These are phyloP conservation scores for Echiichthys vipera DNA, from an alignment of 2,797 vertebrate species.

Conservation along the genomic window DNA sequence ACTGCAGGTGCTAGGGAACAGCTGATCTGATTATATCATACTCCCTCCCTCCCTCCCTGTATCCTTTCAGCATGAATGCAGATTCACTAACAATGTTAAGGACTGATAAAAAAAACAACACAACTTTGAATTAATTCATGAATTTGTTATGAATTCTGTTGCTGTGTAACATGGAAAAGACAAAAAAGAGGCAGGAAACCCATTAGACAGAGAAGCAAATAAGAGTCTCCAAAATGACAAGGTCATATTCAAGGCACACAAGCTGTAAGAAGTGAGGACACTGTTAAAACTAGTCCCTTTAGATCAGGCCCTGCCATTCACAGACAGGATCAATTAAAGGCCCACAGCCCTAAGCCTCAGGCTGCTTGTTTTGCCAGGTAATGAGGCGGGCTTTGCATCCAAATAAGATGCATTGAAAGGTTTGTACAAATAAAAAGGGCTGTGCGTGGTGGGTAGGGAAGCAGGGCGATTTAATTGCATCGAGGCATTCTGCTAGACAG, in stretches of 20 bases:
- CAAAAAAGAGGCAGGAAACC: neutral
- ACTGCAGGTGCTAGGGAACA: constrained; percentile 32
- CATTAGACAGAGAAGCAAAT: constrained; percentile 39
- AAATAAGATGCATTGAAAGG: constrained; percentile 62
- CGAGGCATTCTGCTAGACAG: neutral
- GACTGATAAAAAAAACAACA: neutral
- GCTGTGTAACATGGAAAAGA: constrained; percentile 24
- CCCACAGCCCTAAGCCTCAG: constrained; percentile 70
- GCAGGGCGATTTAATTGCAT: constrained; percentile 30
- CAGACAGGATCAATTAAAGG: constrained; percentile 81
- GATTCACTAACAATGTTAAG: neutral
- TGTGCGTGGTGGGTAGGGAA: constrained; percentile 19
- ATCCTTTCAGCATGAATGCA: constrained; percentile 21
- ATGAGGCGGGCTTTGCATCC: constrained; percentile 69
- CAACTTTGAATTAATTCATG: neutral
- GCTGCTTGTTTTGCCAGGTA: constrained; percentile 72
- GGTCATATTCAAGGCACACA: constrained; percentile 79
- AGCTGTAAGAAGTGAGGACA: constrained; percentile 64
- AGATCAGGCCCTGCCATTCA: constrained; percentile 75
- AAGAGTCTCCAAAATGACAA: constrained; percentile 63
- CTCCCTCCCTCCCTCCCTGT: neutral
- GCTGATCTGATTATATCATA: constrained; percentile 52
- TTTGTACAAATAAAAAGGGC: constrained; percentile 32
- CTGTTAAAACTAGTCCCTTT: constrained; percentile 67
- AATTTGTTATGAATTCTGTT: constrained; percentile 17